Percentiles rank a stretch among this genome's conserved stretches.
These are phyloP conservation scores for Drosophila navojoa DNA, from an alignment of 1,140 invertebrate species.

Conservation along the genomic window DNA sequence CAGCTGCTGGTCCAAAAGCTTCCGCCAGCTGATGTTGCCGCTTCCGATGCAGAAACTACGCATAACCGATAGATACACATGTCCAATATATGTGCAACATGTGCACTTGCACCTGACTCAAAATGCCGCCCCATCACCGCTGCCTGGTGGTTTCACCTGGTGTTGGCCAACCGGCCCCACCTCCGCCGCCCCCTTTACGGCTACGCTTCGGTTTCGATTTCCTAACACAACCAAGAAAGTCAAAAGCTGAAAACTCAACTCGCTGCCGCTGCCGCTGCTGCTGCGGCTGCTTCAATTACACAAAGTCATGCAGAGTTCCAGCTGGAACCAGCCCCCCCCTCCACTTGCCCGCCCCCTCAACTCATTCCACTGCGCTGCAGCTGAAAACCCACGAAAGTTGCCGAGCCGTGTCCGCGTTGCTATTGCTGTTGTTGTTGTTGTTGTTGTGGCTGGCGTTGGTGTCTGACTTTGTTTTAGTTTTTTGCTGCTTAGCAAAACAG, in stretches of 20 bases:
- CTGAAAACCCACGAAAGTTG: constrained; percentile 59
- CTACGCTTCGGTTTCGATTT: constrained; percentile 72
- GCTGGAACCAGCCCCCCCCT: constrained; percentile 17
- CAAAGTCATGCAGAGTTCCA: constrained; percentile 64
- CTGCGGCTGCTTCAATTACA: constrained; percentile 78
- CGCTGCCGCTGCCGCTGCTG: constrained; percentile 13
- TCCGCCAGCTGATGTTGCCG: constrained; percentile 62
- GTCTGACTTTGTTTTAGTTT: constrained; percentile 78
- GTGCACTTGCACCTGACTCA: constrained; percentile 46
- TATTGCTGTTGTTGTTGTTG: constrained; percentile 32
- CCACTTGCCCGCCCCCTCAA: no score
- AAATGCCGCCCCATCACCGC: not conserved
- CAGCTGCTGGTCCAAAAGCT: constrained; percentile 44
- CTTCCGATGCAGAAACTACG: constrained; percentile 48
- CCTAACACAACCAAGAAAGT: constrained; percentile 62
- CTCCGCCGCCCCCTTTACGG: not conserved
- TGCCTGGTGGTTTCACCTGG: constrained; percentile 41
- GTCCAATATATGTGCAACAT: constrained; percentile 37
- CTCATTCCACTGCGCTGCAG: not conserved
- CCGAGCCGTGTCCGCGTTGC: constrained; percentile 70
- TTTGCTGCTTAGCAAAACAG: constrained; percentile 73
- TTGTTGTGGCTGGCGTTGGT: constrained; percentile 43
- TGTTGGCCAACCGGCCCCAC: not conserved
- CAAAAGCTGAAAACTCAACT: constrained; percentile 28
- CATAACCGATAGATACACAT: not conserved